phyloP scores from a whole-genome alignment of 2,797 vertebrate species.

The Coracias cyanogaster region DNA sequence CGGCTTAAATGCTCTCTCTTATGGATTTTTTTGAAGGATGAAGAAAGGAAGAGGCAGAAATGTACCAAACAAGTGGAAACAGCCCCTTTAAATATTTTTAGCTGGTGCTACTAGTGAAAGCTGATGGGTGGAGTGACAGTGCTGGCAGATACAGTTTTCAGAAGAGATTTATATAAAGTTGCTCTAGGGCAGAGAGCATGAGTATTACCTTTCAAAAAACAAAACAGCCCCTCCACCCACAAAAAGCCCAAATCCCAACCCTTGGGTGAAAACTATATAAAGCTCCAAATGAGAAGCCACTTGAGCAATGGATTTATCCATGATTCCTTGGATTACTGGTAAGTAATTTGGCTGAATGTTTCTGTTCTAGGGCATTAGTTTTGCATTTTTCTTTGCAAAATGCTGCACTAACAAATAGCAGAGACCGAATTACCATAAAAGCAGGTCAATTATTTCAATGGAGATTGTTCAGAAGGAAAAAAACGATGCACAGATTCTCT shows the following conservation, averaged over 20 bases:
- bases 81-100: conserved; percentile 76
- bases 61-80: conserved; percentile 73
- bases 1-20: background rate
- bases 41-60: conserved; percentile 30
- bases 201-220: conserved; percentile 9
- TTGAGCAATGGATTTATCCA: conserved; percentile 80
- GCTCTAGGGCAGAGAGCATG: conserved; percentile 70
- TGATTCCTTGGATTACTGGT: conserved; percentile 78
- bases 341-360: conserved; percentile 79
- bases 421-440: conserved; percentile 48
- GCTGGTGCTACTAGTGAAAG: conserved; percentile 47
- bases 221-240: conserved; percentile 51
- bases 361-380: conserved; percentile 77
- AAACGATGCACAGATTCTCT: conserved; percentile 40
- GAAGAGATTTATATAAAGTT: conserved; percentile 78
- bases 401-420: conserved; percentile 40
- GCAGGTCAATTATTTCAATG: conserved; percentile 59
- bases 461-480: conserved; percentile 33
- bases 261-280: conserved; percentile 78
- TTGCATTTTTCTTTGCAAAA: conserved; percentile 81
- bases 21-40: conserved; percentile 1
- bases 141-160: conserved; percentile 58
- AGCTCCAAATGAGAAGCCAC: conserved; percentile 77
- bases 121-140: conserved; percentile 58
- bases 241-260: conserved; percentile 40